Evolutionary conservation across 2,113 vertebrate genomes (phyloP).

Genomic region (Macrotus californicus): DNA sequence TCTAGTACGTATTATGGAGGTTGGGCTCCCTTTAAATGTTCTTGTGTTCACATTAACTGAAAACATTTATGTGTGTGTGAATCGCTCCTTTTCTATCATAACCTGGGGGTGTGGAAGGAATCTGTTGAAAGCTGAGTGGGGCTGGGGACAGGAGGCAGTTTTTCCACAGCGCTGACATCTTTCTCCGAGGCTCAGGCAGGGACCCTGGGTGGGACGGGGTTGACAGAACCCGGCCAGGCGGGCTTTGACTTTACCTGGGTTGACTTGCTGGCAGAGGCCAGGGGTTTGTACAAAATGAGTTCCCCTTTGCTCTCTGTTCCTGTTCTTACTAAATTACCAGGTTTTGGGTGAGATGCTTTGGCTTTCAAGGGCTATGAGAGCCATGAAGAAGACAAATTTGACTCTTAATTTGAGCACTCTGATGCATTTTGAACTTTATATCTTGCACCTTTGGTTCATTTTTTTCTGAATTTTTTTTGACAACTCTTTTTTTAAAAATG

Average conservation of each 20-base stretch:
- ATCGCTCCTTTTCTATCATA: conserved; percentile 22
- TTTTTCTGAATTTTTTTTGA: background rate
- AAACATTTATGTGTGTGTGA: background rate
- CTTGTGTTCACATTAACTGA: background rate
- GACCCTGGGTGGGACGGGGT: background rate
- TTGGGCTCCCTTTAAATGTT: conserved; percentile 22
- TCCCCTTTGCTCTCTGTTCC: background rate
- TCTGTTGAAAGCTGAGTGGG: background rate
- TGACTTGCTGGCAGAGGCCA: background rate
- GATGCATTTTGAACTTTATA: background rate
- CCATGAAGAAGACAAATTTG: background rate
- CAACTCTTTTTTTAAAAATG: too few species aligned
- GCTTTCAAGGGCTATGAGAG: background rate
- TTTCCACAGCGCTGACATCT: background rate
- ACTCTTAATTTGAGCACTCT: background rate
- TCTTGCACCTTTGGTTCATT: background rate
- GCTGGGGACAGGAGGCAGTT: background rate
- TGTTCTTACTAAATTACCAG: background rate
- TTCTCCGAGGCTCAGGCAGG: background rate
- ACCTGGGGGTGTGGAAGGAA: background rate
- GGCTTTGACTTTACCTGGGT: background rate
- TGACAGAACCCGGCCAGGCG: background rate
- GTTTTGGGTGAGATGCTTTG: background rate
- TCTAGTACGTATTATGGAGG: background rate
- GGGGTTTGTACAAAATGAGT: background rate